A percentile compares a stretch with the other conserved stretches of the same genome.
phyloP scores from a whole-genome alignment of 1,140 invertebrate species.

The Drosophila pectinifera region DNA sequence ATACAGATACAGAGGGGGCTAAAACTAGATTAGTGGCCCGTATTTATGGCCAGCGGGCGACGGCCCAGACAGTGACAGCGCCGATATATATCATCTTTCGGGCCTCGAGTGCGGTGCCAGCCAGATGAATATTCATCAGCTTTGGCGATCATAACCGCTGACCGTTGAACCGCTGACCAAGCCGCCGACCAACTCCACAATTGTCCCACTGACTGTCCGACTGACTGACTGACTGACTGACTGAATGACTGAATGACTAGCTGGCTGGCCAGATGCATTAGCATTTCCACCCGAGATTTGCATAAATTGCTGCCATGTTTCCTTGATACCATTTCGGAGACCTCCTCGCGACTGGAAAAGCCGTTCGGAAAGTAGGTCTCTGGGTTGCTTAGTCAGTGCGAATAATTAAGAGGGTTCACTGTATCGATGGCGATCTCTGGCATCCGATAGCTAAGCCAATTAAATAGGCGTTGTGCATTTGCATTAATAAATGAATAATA shows the following conservation, averaged over 20 bases:
- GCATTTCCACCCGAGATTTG: conserved; percentile 71
- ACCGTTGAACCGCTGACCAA: conserved; percentile 66
- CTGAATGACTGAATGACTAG: conserved; percentile 6
- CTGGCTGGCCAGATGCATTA: conserved; percentile 45
- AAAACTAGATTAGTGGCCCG: conserved; percentile 74
- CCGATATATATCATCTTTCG: conserved; percentile 70
- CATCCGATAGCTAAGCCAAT: background rate
- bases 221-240: conserved; percentile 8
- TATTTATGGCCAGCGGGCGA: conserved; percentile 65
- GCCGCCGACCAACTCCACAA: conserved; percentile 25
- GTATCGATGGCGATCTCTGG: background rate
- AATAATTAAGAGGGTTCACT: conserved; percentile 15
- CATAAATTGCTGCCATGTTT: conserved; percentile 71
- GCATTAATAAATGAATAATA: conserved; percentile 8
- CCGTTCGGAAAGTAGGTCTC: conserved; percentile 74
- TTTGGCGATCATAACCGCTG: conserved; percentile 65
- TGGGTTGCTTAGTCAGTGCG: conserved; percentile 59
- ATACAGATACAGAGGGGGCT: conserved; percentile 13
- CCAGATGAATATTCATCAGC: conserved; percentile 75
- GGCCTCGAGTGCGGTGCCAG: conserved; percentile 56
- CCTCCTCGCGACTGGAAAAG: conserved; percentile 71
- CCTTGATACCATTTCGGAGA: conserved; percentile 78
- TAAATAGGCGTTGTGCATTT: conserved; percentile 11
- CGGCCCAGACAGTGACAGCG: too few relatives aligned
- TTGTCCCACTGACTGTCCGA: conserved; percentile 35